Evolutionary conservation across 2,888 invertebrate genomes (phyloP).

Genomic region (Octodonta nipae): DNA sequence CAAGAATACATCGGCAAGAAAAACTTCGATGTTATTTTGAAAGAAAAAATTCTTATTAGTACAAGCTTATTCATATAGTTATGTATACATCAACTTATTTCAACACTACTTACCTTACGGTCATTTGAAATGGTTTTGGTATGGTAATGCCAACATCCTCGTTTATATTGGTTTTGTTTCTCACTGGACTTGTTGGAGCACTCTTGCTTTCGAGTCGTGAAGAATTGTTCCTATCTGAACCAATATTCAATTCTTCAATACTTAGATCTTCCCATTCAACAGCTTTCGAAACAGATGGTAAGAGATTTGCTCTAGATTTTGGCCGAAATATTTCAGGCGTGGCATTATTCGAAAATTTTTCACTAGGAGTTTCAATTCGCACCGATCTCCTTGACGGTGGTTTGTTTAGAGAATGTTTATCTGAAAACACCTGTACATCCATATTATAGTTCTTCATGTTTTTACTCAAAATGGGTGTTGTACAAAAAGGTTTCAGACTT

Average conservation of each 20-base stretch:
- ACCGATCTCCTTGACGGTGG: constrained; percentile 34
- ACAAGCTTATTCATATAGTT: no score
- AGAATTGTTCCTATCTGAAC: constrained; percentile 18
- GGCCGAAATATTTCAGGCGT: constrained; percentile 21
- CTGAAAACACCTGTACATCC: constrained; percentile 19
- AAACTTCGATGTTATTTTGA: no score
- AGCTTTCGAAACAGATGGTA: constrained; percentile 20
- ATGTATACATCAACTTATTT: no score
- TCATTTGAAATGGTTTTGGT: constrained; percentile 58
- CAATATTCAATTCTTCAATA: constrained; percentile 29
- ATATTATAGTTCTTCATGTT: constrained; percentile 3
- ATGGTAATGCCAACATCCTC: constrained; percentile 39
- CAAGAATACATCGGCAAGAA: no score
- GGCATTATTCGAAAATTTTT: constrained; percentile 21
- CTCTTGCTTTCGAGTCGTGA: constrained; percentile 35
- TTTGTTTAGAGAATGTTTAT: constrained; percentile 24
- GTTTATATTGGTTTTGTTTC: constrained; percentile 30
- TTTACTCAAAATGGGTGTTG: constrained; percentile 23
- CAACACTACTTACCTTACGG: constrained; percentile 47
- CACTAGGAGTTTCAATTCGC: constrained; percentile 32
- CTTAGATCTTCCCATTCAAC: constrained; percentile 28
- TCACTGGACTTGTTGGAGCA: constrained; percentile 45
- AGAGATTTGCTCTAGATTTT: constrained; percentile 26
- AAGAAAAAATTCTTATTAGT: no score
- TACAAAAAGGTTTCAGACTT: constrained; percentile 24